These are phyloP conservation scores for Ameiurus melas DNA, from an alignment of 2,113 vertebrate genomes.

Conservation along the genomic window DNA sequence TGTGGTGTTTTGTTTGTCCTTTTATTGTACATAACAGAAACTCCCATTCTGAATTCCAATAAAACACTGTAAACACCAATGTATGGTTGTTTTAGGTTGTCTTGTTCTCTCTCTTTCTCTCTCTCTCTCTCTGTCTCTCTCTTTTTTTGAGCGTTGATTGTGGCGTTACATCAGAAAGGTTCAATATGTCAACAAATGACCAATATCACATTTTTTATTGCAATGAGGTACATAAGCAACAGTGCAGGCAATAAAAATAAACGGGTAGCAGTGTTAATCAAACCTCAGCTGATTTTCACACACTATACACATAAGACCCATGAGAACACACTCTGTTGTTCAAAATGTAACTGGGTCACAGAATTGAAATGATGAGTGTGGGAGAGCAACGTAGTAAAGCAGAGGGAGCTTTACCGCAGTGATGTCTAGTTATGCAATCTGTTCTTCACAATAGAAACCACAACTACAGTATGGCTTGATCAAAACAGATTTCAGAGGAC, in stretches of 20 bases:
- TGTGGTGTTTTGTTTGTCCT: conserved; percentile 70
- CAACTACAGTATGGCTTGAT: neutral
- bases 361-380: neutral
- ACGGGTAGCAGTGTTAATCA: neutral
- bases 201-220: neutral
- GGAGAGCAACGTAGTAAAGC: neutral
- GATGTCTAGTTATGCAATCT: neutral
- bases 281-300: neutral
- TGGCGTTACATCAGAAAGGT: neutral
- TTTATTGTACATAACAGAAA: conserved; percentile 75
- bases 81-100: neutral
- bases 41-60: conserved; percentile 65
- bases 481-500: neutral
- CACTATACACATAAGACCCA: neutral
- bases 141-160: neutral
- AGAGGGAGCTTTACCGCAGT: neutral
- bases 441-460: neutral
- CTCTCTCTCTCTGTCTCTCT: too few species aligned
- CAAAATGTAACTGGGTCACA: conserved; percentile 3
- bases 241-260: neutral
- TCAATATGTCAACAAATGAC: neutral
- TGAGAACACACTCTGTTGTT: neutral
- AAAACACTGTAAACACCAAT: conserved; percentile 58
- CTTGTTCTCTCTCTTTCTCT: neutral
- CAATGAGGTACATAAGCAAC: neutral